Conservation (phyloP, 2,888 invertebrate genomes). For the Fragum sueziense region DNA sequence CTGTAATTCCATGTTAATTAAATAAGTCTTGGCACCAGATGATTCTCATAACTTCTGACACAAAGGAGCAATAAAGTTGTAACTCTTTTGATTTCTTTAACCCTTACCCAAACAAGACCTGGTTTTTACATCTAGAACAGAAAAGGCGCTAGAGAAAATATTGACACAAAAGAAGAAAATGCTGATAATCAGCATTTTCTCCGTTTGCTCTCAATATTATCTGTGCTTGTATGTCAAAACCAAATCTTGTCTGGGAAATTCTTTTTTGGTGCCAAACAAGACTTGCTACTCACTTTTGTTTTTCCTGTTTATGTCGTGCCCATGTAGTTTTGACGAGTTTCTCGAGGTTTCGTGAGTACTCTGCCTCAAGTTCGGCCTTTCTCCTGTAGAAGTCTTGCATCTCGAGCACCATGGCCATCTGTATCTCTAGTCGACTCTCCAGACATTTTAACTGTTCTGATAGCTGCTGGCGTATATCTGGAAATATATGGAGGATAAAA, state of each 20-base stretch:
- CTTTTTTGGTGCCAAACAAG: no score
- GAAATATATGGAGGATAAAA: conserved; percentile 57
- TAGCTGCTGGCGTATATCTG: conserved; percentile 96
- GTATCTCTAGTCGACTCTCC: conserved; percentile 95
- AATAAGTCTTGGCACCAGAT: neutral
- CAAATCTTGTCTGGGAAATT: no score
- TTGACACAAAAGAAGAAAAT: no score
- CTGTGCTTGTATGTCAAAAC: no score
- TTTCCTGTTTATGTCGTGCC: conserved; percentile 91
- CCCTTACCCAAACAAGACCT: no score
- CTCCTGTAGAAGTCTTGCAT: conserved; percentile 84
- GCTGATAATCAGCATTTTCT: no score
- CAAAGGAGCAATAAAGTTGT: neutral
- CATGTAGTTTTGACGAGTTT: conserved; percentile 94
- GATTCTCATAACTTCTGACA: neutral
- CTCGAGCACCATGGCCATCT: conserved; percentile 84
- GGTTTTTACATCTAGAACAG: no score
- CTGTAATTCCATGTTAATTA: neutral
- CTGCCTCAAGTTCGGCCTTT: conserved; percentile 95
- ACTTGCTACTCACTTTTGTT: conserved; percentile 90
- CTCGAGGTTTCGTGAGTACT: conserved; percentile 96
- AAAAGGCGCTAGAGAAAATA: no score
- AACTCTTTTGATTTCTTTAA: neutral
- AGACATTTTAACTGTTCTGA: conserved; percentile 96
- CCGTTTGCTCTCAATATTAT: no score